phyloP scores from a whole-genome alignment of 1,140 invertebrate species.

The Drosophila watanabei region DNA sequence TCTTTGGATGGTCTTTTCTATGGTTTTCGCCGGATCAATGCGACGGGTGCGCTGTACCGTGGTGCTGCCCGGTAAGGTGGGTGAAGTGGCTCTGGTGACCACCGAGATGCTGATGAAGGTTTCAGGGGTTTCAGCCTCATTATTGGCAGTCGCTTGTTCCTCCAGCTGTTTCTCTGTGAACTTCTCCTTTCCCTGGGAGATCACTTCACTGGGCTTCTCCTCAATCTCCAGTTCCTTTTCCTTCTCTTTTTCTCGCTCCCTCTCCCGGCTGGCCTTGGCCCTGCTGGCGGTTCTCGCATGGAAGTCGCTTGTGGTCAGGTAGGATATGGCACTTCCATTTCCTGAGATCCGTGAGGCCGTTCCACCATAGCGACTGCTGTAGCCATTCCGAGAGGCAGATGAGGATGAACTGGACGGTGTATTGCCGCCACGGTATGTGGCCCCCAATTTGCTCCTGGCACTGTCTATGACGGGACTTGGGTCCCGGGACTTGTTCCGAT shows the following conservation, averaged over 20 bases:
- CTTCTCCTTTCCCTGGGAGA: conserved; percentile 19
- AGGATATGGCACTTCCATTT: conserved; percentile 66
- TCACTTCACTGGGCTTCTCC: background rate
- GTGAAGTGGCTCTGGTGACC: conserved; percentile 91
- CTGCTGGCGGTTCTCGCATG: conserved; percentile 76
- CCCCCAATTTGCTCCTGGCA: conserved; percentile 57
- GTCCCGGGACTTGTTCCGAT: conserved; percentile 69
- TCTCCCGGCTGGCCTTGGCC: conserved; percentile 66
- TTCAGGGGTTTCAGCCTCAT: conserved; percentile 43
- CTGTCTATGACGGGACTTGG: conserved; percentile 73
- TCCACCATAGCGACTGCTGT: conserved; percentile 59
- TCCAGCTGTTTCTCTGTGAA: background rate
- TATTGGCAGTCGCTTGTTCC: background rate
- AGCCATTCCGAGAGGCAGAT: conserved; percentile 44
- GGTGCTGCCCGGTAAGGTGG: conserved; percentile 89
- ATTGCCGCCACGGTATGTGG: conserved; percentile 41
- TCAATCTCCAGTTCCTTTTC: conserved; percentile 20
- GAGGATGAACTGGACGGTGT: conserved; percentile 29
- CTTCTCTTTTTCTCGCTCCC: conserved; percentile 58
- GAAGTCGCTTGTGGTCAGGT: conserved; percentile 80
- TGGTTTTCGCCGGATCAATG: conserved; percentile 90
- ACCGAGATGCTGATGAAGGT: conserved; percentile 88
- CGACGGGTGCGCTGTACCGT: conserved; percentile 88
- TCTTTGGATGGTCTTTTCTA: conserved; percentile 89
- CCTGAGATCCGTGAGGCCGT: conserved; percentile 26